phyloP scores from a whole-genome alignment of 2,888 invertebrate genomes.

The Catocala fraxini region DNA sequence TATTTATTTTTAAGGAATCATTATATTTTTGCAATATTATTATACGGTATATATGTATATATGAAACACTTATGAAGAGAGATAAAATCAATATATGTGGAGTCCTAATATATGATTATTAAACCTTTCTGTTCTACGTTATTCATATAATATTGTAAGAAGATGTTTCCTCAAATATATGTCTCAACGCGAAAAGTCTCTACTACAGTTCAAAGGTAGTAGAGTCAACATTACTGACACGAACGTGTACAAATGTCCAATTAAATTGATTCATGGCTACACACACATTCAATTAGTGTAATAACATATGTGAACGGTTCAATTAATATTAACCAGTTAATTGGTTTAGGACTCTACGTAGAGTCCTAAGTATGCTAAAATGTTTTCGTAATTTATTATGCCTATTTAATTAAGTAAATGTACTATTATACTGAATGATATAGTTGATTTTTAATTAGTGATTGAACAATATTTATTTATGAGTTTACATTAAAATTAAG shows the following conservation, averaged over 20 bases:
- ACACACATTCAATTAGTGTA: conserved; percentile 60
- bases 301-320: conserved; percentile 38
- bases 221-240: conserved; percentile 18
- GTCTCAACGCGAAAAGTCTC: not conserved
- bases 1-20: no score
- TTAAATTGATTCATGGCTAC: conserved; percentile 58
- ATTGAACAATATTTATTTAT: not conserved
- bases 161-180: no score
- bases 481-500: no score
- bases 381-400: conserved; percentile 30
- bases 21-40: no score
- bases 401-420: conserved; percentile 4
- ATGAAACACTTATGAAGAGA: no score
- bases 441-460: conserved; percentile 3
- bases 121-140: no score
- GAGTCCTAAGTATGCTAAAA: conserved; percentile 25
- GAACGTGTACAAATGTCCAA: conserved; percentile 59
- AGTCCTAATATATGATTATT: no score
- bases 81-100: no score
- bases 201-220: conserved; percentile 35
- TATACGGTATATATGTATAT: no score
- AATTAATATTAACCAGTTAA: conserved; percentile 49
- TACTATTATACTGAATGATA: no score
- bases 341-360: conserved; percentile 34
- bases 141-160: no score